Evolutionary conservation across 2,888 invertebrate species (phyloP).

Genomic region (Lepidochrysops patricia): DNA sequence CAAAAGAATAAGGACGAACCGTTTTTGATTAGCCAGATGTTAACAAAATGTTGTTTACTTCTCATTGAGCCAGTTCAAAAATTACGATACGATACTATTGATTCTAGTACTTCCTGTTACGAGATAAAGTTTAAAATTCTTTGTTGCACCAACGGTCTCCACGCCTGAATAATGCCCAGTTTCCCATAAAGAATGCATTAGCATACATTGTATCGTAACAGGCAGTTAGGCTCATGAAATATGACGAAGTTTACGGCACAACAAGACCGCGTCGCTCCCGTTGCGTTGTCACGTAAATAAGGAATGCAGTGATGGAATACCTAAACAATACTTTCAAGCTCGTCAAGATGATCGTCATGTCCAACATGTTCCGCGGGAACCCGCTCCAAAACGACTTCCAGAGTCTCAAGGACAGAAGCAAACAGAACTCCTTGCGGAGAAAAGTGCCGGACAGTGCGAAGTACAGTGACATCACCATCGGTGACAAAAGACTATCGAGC

Average conservation of each 20-base stretch:
- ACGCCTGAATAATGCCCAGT: constrained; percentile 52
- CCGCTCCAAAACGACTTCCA: constrained; percentile 42
- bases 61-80: background rate
- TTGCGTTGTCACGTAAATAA: constrained; percentile 47
- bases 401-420: constrained; percentile 32
- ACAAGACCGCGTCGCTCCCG: constrained; percentile 43
- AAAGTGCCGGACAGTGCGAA: constrained; percentile 51
- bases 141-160: constrained; percentile 47
- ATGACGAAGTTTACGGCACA: constrained; percentile 31
- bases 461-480: constrained; percentile 27
- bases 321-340: constrained; percentile 61
- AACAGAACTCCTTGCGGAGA: constrained; percentile 50
- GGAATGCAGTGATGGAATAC: constrained; percentile 73
- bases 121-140: constrained; percentile 32
- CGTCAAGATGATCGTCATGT: constrained; percentile 69
- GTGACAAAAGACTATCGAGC: constrained; percentile 54
- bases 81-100: background rate
- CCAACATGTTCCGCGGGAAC: constrained; percentile 64
- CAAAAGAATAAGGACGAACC: background rate
- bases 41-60: constrained; percentile 1
- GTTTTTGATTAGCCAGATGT: constrained; percentile 10
- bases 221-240: constrained; percentile 17
- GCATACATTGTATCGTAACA: constrained; percentile 43
- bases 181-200: constrained; percentile 55
- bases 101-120: background rate